Conservation (phyloP, 2,797 vertebrate genomes). For the Gymnothorax reevesii region DNA sequence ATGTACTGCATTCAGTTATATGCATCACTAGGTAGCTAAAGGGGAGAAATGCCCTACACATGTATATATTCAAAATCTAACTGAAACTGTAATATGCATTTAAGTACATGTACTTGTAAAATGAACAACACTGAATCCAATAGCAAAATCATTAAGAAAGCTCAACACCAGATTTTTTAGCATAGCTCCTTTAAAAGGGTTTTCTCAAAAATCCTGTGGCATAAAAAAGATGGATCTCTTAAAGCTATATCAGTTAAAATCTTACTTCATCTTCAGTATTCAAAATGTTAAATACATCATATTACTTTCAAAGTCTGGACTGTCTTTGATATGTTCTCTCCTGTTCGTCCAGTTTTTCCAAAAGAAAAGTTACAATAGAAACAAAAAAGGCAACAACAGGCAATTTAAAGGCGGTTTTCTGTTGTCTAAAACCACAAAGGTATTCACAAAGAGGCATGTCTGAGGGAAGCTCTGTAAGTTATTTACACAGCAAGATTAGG, state of each 20-base stretch:
- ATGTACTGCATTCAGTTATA: slow-evolving; percentile 48
- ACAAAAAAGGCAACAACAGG: slow-evolving; percentile 76
- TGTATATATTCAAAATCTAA: slow-evolving; percentile 64
- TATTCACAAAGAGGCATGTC: slow-evolving; percentile 19
- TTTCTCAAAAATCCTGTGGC: slow-evolving; percentile 30
- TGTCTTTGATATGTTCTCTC: slow-evolving; percentile 71
- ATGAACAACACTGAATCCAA: slow-evolving; percentile 15
- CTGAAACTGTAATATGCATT: slow-evolving; percentile 7
- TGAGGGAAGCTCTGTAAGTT: slow-evolving; percentile 33
- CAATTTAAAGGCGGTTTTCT: slow-evolving; percentile 70
- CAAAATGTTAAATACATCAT: slow-evolving; percentile 62
- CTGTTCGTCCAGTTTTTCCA: slow-evolving; percentile 52
- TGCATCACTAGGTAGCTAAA: slow-evolving; percentile 63
- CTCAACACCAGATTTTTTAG: slow-evolving; percentile 28
- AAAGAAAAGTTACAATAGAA: slow-evolving; percentile 65
- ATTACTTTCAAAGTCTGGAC: slow-evolving; percentile 61
- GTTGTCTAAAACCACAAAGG: slow-evolving; percentile 62
- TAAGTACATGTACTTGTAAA: neutral
- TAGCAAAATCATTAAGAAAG: slow-evolving; percentile 20
- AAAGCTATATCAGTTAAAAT: slow-evolving; percentile 74
- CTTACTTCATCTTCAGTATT: slow-evolving; percentile 55
- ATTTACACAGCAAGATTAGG: slow-evolving; percentile 16
- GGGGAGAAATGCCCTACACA: slow-evolving; percentile 60
- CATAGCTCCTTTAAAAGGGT: slow-evolving; percentile 25
- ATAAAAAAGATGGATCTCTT: slow-evolving; percentile 57